A percentile compares a stretch with the other conserved stretches of the same genome.
These are phyloP conservation scores for Trilocha varians DNA, from an alignment of 2,888 invertebrate species.

Conservation along the genomic window DNA sequence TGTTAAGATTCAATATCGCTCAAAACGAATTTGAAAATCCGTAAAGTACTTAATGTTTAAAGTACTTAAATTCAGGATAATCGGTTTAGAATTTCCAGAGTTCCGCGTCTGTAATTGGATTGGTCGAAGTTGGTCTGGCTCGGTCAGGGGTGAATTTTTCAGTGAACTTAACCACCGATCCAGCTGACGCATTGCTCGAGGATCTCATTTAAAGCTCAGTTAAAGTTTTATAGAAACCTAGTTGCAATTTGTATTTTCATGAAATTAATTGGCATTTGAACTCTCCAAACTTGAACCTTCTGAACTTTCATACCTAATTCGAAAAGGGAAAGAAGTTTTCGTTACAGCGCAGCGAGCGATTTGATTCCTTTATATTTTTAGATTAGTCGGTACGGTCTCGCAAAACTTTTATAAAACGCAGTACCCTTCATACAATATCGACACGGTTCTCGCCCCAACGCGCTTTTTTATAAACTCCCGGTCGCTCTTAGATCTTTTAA, in stretches of 20 bases:
- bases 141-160: constrained; percentile 49
- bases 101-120: constrained; percentile 68
- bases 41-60: constrained; percentile 71
- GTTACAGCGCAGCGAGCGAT: not conserved
- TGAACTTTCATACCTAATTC: too few relatives aligned
- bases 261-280: too few relatives aligned
- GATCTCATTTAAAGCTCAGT: not conserved
- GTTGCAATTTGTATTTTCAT: too few relatives aligned
- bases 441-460: constrained; percentile 12
- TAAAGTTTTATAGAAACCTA: too few relatives aligned
- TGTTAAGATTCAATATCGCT: constrained; percentile 44
- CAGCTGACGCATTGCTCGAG: constrained; percentile 6
- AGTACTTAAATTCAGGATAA: constrained; percentile 72
- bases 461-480: constrained; percentile 40
- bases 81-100: constrained; percentile 72
- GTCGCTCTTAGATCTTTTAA: constrained; percentile 50
- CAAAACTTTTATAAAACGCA: not conserved
- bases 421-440: too few relatives aligned
- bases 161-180: constrained; percentile 34
- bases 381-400: not conserved
- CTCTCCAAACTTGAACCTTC: too few relatives aligned
- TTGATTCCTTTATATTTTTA: not conserved
- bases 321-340: not conserved
- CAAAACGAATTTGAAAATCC: constrained; percentile 37
- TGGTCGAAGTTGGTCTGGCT: constrained; percentile 48